Evolutionary conservation across 1,140 invertebrate genomes (phyloP), one percentile per base, ranked within the genome.

Genomic region (Atta texana): DNA sequence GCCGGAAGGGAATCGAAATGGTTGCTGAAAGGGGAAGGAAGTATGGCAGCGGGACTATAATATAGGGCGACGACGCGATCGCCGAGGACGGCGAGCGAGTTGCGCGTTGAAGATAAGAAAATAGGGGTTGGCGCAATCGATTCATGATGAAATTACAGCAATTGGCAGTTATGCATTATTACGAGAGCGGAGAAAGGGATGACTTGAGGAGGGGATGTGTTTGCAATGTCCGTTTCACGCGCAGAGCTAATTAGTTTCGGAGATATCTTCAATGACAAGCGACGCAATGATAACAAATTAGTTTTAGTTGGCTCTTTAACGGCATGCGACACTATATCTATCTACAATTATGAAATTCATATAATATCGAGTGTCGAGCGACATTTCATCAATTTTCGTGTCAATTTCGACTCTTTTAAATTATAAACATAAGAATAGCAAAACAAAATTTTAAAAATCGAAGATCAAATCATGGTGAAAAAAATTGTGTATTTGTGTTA

Each of bases 181-280:
- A 59, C 69, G 55, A 34, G 64, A 24, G 6, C 39, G 69, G 80
- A 16, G 80, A 61, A 59, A 49, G 5, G 28, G 53, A 24, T 24
- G 24, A 51, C 12, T 16, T 51, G 61, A 12, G 16, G n/a, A 51
- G 31, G 31, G 21, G 14, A 44, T 18, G 68, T 18, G 80, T 75
- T 84, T 61, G 61, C 80, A 84, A 84, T 24, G 80, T 84, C 80
- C 55, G 69, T 84, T 84, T 59, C 80, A 55, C 72, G 59, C 72
- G 82, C 74, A 10, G 82, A 39, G 59, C 82, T 85, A 85, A 85
- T 85, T 78, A 78, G 75, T 85, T 85, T 85, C 74, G 74, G 72
- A 74, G 82, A 57, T 74, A 84, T 84, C 80, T 75, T 75, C 80
- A 84, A 84, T 84, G 80, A 84, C 80, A 84, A 69, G 69, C 80